phyloP scores from a whole-genome alignment of 1,140 invertebrate genomes.

The fruit fly (Drosophila melanogaster) region Release_6_plus_ISO1_MT NT_037436.4:11797501-11798000 shows the following conservation, averaged over 20 bases:
- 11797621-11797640: conserved; percentile 95
- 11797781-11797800: conserved; percentile 96
- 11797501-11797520: conserved; percentile 92
- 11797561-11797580: conserved; percentile 94
- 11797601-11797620: conserved; percentile 94
- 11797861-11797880: conserved; percentile 92
- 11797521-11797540: conserved; percentile 92
- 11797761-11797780: conserved; percentile 91
- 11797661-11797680: conserved; percentile 87
- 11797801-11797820: conserved; percentile 97
- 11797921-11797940: conserved; percentile 86
- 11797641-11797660: conserved; percentile 95
- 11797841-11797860: conserved; percentile 94
- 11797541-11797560: conserved; percentile 92
- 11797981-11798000: conserved; percentile 86
- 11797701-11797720: conserved; percentile 93
- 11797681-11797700: conserved; percentile 88
- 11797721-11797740: conserved; percentile 92
- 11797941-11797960: conserved; percentile 87
- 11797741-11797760: conserved; percentile 91
- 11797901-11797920: conserved; percentile 71
- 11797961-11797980: conserved; percentile 91
- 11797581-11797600: conserved; percentile 94
- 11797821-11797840: conserved; percentile 92
- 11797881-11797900: conserved; percentile 79